Evolutionary conservation across 1,140 invertebrate species (phyloP), one percentile per base, ranked within the genome.

Genomic region (Hetaerina americana): DNA sequence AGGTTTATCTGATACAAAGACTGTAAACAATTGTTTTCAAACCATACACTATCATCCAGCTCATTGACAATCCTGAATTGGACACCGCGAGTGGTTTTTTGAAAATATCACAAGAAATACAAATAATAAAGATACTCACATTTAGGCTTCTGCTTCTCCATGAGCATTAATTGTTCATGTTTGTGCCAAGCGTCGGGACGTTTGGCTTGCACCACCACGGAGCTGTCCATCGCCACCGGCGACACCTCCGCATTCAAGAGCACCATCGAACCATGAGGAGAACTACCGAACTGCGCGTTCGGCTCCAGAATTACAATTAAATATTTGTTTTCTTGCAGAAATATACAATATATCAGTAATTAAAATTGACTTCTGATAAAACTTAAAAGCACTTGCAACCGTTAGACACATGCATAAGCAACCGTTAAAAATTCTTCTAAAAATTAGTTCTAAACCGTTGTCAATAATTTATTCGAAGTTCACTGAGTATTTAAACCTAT

Each of bases 71-170:
- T n/a, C n/a, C n/a, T n/a, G n/a, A n/a, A n/a, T n/a, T n/a, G n/a
- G n/a, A n/a, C n/a, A n/a, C n/a, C n/a, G n/a, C n/a, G n/a, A n/a
- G n/a, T n/a, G n/a, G n/a, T n/a, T n/a, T n/a, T n/a, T n/a, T n/a
- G n/a, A n/a, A n/a, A n/a, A n/a, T n/a, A n/a, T n/a, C n/a, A n/a
- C n/a, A n/a, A n/a, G n/a, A n/a, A 57, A 57, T 18, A 57, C 5
- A 40, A 8, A 57, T 57, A 75, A 74, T 75, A 75, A 73, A 74
- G 68, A 31, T 78, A 85, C 87, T 87, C 81, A 89, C 88, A 81
- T 86, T 88, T 89, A 76, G 85, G 84, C 82, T 88, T 88, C 79
- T 85, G 85, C 79, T 88, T 88, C 80, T 89, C 87, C 85, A 88
- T 86, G 76, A 87, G 84, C 85, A 88, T 87, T 79, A 88, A 84